These are phyloP conservation scores for Megaleporinus macrocephalus DNA, from an alignment of 2,113 vertebrate genomes.

Conservation along the genomic window DNA sequence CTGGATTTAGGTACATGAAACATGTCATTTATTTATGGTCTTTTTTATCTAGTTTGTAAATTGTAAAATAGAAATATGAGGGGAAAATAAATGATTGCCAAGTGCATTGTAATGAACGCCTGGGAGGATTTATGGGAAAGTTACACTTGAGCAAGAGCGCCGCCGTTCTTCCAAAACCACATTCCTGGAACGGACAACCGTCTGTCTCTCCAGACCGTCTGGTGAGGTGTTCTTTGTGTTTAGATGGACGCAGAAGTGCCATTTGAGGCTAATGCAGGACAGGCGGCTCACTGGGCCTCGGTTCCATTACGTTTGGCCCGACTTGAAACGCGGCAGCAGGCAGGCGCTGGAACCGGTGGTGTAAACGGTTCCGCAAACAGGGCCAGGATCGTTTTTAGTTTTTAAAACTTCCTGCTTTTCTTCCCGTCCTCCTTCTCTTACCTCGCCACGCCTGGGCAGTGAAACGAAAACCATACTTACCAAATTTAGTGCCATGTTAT, in stretches of 20 bases:
- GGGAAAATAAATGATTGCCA: conserved; percentile 83
- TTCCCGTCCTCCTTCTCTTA: background rate
- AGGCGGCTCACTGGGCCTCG: background rate
- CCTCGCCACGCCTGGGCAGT: background rate
- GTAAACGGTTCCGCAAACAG: conserved; percentile 33
- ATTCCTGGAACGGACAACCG: conserved; percentile 14
- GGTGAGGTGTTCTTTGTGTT: conserved; percentile 29
- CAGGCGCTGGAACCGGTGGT: background rate
- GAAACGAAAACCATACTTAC: too few species aligned
- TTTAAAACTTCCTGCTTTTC: background rate
- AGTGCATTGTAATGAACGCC: conserved; percentile 94
- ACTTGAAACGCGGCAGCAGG: conserved; percentile 3
- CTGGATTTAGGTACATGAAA: conserved; percentile 92
- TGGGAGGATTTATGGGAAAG: conserved; percentile 55
- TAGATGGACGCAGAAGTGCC: conserved; percentile 21
- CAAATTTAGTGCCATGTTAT: too few species aligned
- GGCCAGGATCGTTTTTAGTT: conserved; percentile 15
- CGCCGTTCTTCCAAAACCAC: background rate
- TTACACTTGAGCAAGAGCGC: conserved; percentile 21
- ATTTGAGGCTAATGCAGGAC: conserved; percentile 9
- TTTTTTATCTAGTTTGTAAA: conserved; percentile 99
- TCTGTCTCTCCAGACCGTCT: conserved; percentile 1
- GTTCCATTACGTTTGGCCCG: conserved; percentile 9
- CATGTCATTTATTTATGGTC: conserved; percentile 99
- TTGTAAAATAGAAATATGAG: conserved; percentile 93